A percentile compares a stretch with the other conserved stretches of the same genome.
Evolutionary conservation across 2,888 invertebrate genomes (phyloP).

Genomic region (Caenorhabditis wallacei): DNA sequence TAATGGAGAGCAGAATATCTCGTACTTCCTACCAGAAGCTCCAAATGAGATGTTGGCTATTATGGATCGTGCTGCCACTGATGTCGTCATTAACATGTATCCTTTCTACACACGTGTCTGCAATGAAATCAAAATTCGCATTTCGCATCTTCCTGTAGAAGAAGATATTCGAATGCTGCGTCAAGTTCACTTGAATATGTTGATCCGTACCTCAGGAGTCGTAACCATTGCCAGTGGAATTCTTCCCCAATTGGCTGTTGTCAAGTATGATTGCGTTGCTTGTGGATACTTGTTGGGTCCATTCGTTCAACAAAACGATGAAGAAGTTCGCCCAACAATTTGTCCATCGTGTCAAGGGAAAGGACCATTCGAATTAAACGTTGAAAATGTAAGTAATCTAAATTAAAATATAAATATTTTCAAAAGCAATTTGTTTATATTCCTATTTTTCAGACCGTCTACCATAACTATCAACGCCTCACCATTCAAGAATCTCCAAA

Average conservation of each 20-base stretch:
- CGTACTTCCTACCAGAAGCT: conserved; percentile 97
- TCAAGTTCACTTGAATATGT: conserved; percentile 90
- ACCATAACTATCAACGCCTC: conserved; percentile 97
- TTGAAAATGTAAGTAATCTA: conserved; percentile 88
- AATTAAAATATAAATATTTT: too few species aligned
- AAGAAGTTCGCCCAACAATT: conserved; percentile 95
- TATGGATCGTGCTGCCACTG: conserved; percentile 85
- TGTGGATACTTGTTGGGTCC: conserved; percentile 97
- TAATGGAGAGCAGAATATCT: conserved; percentile 91
- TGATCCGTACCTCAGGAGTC: conserved; percentile 95
- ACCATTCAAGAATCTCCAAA: conserved; percentile 99
- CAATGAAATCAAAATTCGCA: conserved; percentile 89
- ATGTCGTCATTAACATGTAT: conserved; percentile 93
- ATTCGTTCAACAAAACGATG: conserved; percentile 89
- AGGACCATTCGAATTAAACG: conserved; percentile 97
- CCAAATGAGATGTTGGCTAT: conserved; percentile 86
- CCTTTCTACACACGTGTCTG: conserved; percentile 97
- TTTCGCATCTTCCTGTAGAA: conserved; percentile 94
- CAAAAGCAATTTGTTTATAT: conserved; percentile 62
- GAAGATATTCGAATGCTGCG: conserved; percentile 95
- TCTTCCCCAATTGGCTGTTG: conserved; percentile 94
- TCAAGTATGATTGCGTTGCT: conserved; percentile 97
- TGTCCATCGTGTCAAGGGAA: conserved; percentile 98
- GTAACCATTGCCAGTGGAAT: conserved; percentile 95
- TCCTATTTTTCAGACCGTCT: conserved; percentile 98